phyloP scores from a whole-genome alignment of 2,888 invertebrate species.

The Plemyria rubiginata region DNA sequence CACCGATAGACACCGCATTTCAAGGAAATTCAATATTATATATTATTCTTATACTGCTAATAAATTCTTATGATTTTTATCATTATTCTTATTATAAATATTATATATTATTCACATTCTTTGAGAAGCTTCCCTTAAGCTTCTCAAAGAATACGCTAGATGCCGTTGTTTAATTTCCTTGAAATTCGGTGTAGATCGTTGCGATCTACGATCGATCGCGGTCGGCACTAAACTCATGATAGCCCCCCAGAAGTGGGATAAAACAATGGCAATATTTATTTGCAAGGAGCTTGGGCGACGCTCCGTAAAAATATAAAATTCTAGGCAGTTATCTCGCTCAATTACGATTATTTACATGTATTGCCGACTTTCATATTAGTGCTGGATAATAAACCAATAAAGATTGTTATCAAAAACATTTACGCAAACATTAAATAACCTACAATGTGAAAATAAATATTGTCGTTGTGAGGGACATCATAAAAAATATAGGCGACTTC shows the following conservation, averaged over 20 bases:
- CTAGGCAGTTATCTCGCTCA: constrained; percentile 1
- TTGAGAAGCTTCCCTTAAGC: no score
- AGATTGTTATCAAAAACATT: constrained; percentile 1
- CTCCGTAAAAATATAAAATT: constrained; percentile 1
- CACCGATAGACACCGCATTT: no score
- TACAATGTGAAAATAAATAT: not conserved
- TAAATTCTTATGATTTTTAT: no score
- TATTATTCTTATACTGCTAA: no score
- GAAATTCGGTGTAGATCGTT: no score
- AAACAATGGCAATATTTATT: not conserved
- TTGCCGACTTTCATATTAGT: not conserved
- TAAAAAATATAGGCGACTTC: constrained; percentile 8
- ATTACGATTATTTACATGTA: constrained; percentile 1
- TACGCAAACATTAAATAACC: not conserved
- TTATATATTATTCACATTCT: no score
- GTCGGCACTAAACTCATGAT: no score
- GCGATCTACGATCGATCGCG: no score
- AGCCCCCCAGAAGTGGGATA: not conserved
- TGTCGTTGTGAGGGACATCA: not conserved
- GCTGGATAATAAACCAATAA: not conserved
- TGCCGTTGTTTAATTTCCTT: no score
- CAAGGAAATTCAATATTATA: no score
- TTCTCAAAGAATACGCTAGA: no score
- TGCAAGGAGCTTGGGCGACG: not conserved
- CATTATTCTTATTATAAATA: no score